Percentiles rank a stretch among this genome's conserved stretches.
Evolutionary conservation across 2,797 vertebrate genomes (phyloP).

Genomic region (Hoplostethus mediterraneus): DNA sequence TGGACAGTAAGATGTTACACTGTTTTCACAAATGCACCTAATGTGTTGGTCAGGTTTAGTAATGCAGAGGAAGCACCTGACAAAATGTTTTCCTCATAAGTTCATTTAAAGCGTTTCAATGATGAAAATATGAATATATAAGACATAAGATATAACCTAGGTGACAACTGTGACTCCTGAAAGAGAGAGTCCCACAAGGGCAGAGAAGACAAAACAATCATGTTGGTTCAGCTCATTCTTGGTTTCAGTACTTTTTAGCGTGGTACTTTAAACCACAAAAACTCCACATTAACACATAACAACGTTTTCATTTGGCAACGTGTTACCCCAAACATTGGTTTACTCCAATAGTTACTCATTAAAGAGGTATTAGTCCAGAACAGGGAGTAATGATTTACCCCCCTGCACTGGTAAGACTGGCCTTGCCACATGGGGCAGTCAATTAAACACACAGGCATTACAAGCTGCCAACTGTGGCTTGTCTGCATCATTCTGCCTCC

Average conservation of each 20-base stretch:
- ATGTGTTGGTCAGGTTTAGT: conserved; percentile 12
- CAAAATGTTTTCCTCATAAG: background rate
- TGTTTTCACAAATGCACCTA: background rate
- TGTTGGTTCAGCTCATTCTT: conserved; percentile 7
- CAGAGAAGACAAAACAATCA: background rate
- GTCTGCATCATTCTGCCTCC: conserved; percentile 28
- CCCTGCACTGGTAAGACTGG: background rate
- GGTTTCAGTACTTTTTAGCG: too few species aligned
- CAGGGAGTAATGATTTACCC: background rate
- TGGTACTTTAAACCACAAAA: too few species aligned
- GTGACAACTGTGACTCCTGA: conserved; percentile 39
- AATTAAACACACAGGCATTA: conserved; percentile 16
- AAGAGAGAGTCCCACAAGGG: conserved; percentile 5
- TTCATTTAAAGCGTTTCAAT: conserved; percentile 30
- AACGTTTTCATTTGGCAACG: conserved; percentile 4
- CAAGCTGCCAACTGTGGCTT: conserved; percentile 14
- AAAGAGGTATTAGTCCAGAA: conserved; percentile 30
- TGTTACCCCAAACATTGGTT: background rate
- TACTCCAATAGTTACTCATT: conserved; percentile 16
- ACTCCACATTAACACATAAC: too few species aligned
- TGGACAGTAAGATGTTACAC: background rate
- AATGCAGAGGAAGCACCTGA: background rate
- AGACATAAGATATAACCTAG: background rate
- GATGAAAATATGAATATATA: conserved; percentile 40
- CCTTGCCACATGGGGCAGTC: conserved; percentile 6